Percentiles rank a stretch among this genome's conserved stretches.
Conservation (phyloP, 2,888 invertebrate genomes). For the Drosophila subquinaria region DNA sequence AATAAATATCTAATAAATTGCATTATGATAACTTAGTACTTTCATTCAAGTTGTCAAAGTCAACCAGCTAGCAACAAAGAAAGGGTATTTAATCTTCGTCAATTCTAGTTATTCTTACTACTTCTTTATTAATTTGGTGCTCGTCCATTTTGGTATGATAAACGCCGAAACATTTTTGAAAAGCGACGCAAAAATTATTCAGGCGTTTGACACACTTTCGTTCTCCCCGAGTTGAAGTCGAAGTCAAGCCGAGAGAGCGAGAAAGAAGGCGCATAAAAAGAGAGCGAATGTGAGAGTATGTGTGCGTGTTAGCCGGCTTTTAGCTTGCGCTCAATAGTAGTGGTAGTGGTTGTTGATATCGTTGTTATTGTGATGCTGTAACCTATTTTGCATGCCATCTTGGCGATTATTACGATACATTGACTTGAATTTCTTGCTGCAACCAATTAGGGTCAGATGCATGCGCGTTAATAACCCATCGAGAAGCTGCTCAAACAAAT, state of each 20-base stretch:
- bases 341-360: conserved; percentile 5
- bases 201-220: conserved; percentile 80
- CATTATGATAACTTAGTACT: no score
- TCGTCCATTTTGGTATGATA: conserved; percentile 35
- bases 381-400: conserved; percentile 76
- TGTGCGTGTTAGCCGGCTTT: conserved; percentile 46
- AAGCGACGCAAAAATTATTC: conserved; percentile 73
- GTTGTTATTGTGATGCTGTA: conserved; percentile 68
- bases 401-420: conserved; percentile 57
- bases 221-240: conserved; percentile 32
- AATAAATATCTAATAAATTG: no score
- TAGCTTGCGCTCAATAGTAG: conserved; percentile 32
- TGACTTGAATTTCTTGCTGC: conserved; percentile 58
- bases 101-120: background rate
- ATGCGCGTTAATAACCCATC: conserved; percentile 22
- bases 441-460: conserved; percentile 71
- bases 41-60: no score
- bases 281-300: conserved; percentile 4
- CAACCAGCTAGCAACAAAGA: background rate
- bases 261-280: conserved; percentile 10
- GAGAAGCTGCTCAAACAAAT: conserved; percentile 24
- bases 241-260: conserved; percentile 31
- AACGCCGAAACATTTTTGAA: conserved; percentile 53
- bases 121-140: background rate
- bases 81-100: background rate